Base-by-base conservation (phyloP, 1,140 invertebrate species). In the Halotydeus destructor region DNA sequence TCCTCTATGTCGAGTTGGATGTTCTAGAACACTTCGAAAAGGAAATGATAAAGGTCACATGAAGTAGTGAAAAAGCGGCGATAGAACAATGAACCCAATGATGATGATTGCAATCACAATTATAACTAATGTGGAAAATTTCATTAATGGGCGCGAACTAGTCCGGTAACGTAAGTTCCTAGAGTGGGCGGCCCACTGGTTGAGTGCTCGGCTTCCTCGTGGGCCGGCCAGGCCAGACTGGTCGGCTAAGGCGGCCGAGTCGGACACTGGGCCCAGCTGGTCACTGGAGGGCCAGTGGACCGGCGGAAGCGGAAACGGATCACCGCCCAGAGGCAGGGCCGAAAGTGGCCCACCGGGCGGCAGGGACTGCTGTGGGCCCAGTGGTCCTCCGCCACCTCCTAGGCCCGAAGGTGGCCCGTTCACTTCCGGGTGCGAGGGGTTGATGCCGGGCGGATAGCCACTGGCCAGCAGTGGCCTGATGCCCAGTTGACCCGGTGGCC, bases 61-160 rank as follows among this genome's bases (percentile, higher is more conserved):
- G 19, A 43, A 46, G 8, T 34, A 46, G 45, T 48, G 48, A 9
- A 51, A 31, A 8, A 51, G 21, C 34, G 49, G 47, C 8, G 46
- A 53, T 23, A 48, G 38, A 22, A 50, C 45, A n/a, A 51, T 54
- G 32, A 52, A 52, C 12, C 50, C 48, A 21, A 52, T 43, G 30
- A 52, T 43, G 18, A 48, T 39, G 6, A 41, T 14, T 9, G 50
- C 50, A 30, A 52, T 35, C 16, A 44, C 5, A 16, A 45, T 34
- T 11, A 52, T 37, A 9, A 46, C 23, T 5, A 48, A 6, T 19
- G 48, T 39, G 8, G 46, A 50, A n/a, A 45, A 9, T 27, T 45
- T 41, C 33, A 49, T 41, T 12, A 47, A 25, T 21, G 48, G 25
- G n/a, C 46, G 41, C 19, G 28, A 26, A 43, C 19, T 16, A 5